Base-by-base conservation (phyloP, 2,113 vertebrate species). In the Psilopogon haemacephalus region DNA sequence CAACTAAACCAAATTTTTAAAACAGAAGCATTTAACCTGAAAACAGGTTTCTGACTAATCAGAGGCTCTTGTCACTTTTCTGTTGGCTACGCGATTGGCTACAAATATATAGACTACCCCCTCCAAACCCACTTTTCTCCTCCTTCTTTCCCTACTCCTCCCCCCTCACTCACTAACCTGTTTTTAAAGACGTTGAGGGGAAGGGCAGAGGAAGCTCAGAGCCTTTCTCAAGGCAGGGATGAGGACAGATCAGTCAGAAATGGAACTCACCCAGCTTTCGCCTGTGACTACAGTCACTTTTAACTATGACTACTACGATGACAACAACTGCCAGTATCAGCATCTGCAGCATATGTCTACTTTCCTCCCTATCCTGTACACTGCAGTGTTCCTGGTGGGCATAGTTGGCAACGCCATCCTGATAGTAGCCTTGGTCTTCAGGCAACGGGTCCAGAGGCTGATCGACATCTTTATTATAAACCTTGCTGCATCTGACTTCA, bases 391-490 rank as follows among this genome's bases (percentile, higher is more conserved):
- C 81, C 81, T 98, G 72, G 88, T 95, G 50, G 98, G 98, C 78
- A 92, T 96, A 6, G 6, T 86, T 2, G 97, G 98, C 60, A 98
- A 98, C 81, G 86, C 93, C 16, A 13, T 97, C 68, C 93, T 98
- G 80, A 96, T 98, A 42, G 63, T 3, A 2, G 94, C 96, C 6
- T 48, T 98, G 85, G 65, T 94, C 63, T 97, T 96, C 86, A 98
- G 96, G 93, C 88, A 20, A 19, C 80, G 73, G n/a, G 55, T 95
- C 83, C 73, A 88, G 81, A 97, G 98, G 88, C 68, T 97, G 85
- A 97, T 98, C 0, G 98, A 98, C 30, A 23, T 98, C 95, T 98
- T 98, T 35, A 97, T 98, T 92, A 26, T 97, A 95, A 98, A 98
- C 92, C 95, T 98, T 0, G 98, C 98, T 33, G 86, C 75, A 5